These are phyloP conservation scores for Drosophila leonis DNA, from an alignment of 2,888 invertebrate genomes.

Conservation along the genomic window DNA sequence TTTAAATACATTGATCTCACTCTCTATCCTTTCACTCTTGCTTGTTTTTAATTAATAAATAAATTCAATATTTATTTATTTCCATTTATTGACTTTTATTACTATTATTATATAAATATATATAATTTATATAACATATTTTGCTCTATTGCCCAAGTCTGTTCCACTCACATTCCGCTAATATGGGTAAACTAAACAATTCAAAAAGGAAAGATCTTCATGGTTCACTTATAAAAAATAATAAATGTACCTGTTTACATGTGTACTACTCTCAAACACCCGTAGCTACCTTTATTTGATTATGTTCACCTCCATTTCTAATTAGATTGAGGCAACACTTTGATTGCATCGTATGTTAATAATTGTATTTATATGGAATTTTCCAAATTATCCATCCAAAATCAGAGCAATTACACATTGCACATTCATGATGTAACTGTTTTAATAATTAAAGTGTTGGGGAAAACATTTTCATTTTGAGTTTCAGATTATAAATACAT, in stretches of 20 bases:
- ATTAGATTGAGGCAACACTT: conserved; percentile 3
- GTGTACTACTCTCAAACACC: too few species aligned
- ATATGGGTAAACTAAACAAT: too few species aligned
- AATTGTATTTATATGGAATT: not conserved
- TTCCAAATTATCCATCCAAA: conserved; percentile 6
- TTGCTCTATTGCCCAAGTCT: not conserved
- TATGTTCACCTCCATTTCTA: not conserved
- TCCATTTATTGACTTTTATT: too few species aligned
- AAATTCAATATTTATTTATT: too few species aligned
- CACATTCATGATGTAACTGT: conserved; percentile 17
- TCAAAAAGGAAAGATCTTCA: not conserved
- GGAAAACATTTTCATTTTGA: not conserved
- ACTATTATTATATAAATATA: too few species aligned
- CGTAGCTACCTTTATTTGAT: not conserved
- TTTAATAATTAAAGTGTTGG: conserved; percentile 17
- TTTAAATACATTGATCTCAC: too few species aligned
- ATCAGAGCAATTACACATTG: conserved; percentile 1
- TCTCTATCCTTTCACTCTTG: too few species aligned
- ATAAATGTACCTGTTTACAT: not conserved
- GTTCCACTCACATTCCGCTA: not conserved
- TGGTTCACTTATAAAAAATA: not conserved
- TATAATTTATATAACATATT: not conserved
- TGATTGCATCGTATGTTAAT: conserved; percentile 3
- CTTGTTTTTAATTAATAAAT: too few species aligned
- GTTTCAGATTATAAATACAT: conserved; percentile 41